phyloP scores from a whole-genome alignment of 2,113 vertebrate species.

The Petaurus breviceps region DNA sequence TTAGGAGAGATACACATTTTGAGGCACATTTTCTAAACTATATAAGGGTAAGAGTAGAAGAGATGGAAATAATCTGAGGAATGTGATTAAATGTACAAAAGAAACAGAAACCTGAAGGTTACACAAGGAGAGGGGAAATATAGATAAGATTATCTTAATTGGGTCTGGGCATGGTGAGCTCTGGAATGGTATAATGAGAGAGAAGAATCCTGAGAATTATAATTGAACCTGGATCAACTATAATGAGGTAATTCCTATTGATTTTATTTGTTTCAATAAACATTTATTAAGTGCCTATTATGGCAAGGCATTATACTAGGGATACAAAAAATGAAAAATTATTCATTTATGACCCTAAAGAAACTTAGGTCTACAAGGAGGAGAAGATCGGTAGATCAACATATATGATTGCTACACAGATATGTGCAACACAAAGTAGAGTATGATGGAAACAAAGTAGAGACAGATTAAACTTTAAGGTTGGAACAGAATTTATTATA shows the following conservation, averaged over 20 bases:
- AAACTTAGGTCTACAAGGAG: not conserved
- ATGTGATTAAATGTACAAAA: not conserved
- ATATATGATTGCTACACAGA: not conserved
- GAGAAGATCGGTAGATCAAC: not conserved
- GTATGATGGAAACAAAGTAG: not conserved
- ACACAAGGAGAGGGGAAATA: not conserved
- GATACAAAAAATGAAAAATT: not conserved
- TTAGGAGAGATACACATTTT: not conserved
- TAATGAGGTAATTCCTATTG: not conserved
- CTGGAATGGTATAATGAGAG: not conserved
- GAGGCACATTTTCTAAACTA: not conserved
- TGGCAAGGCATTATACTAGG: not conserved
- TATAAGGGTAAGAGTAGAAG: not conserved
- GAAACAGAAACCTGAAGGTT: not conserved
- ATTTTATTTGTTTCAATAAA: not conserved
- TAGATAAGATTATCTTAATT: not conserved
- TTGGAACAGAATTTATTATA: not conserved
- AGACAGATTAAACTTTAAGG: not conserved
- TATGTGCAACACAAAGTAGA: not conserved
- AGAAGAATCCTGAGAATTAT: not conserved
- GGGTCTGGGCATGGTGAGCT: not conserved
- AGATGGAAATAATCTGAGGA: not conserved
- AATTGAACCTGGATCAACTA: not conserved
- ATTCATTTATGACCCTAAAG: not conserved
- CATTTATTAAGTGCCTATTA: not conserved